Evolutionary conservation across 2,797 vertebrate species (phyloP).

Genomic region (Phalloptychus januarius): DNA sequence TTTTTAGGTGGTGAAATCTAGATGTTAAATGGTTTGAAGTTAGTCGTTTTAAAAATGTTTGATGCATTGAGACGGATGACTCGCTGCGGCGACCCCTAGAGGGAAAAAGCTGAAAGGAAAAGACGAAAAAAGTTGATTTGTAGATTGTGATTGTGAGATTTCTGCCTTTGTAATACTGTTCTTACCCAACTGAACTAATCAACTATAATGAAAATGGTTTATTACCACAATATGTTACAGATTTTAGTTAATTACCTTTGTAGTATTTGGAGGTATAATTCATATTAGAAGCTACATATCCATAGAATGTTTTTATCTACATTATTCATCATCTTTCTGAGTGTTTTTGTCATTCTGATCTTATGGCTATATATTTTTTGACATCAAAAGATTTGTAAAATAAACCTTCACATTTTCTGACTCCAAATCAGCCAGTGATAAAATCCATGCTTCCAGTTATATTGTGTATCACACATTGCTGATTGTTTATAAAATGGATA

Average conservation of each 20-base stretch:
- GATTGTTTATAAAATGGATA: not conserved
- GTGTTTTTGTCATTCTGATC: not conserved
- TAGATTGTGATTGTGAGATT: not conserved
- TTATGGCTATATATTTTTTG: not conserved
- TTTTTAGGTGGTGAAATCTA: not conserved
- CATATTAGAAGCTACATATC: not conserved
- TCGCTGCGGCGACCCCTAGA: too few species aligned
- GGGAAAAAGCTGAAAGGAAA: too few species aligned
- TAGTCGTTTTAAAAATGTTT: not conserved
- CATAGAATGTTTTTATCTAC: not conserved
- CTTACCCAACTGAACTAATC: not conserved
- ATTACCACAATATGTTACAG: not conserved
- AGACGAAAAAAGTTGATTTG: too few species aligned
- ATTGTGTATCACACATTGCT: not conserved
- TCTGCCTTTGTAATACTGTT: not conserved
- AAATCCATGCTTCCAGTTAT: not conserved
- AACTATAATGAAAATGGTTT: not conserved
- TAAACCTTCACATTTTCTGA: not conserved
- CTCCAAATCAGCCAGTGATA: not conserved
- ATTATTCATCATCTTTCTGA: not conserved
- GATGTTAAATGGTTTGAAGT: not conserved
- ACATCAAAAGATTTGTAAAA: not conserved
- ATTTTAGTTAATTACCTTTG: not conserved
- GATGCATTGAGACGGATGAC: too few species aligned
- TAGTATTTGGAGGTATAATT: not conserved